Conservation (phyloP, 64 coral and sea anemone genomes). For the Pocillopora verrucosa region DNA sequence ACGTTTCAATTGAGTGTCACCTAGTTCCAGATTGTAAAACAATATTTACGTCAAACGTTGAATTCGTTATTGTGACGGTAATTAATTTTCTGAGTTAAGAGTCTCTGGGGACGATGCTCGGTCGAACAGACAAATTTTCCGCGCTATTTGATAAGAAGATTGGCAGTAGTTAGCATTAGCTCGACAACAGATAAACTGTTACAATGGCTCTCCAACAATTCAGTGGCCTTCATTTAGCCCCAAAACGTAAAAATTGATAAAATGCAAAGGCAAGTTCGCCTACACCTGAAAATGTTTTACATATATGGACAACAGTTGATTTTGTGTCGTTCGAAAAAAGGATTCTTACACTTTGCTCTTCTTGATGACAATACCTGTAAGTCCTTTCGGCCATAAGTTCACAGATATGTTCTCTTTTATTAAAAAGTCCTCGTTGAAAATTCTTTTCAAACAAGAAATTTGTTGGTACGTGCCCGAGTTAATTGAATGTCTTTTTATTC, state of each 20-base stretch:
- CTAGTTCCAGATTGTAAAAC: not conserved
- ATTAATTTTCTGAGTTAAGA: not conserved
- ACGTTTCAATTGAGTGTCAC: not conserved
- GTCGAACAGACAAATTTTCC: not conserved
- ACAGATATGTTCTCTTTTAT: not conserved
- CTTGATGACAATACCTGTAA: not conserved
- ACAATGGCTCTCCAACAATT: not conserved
- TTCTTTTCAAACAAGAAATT: not conserved
- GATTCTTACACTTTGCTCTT: not conserved
- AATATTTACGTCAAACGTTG: slow-evolving; percentile 5
- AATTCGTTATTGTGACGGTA: not conserved
- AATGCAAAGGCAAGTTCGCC: too few relatives aligned
- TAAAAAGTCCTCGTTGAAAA: not conserved
- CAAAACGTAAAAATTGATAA: too few relatives aligned
- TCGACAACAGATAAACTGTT: not conserved
- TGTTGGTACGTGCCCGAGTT: not conserved
- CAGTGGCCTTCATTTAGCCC: not conserved
- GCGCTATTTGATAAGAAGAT: not conserved
- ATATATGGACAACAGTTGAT: not conserved
- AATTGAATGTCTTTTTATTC: not conserved
- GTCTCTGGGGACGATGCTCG: not conserved
- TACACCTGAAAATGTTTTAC: too few relatives aligned
- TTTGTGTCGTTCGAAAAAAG: not conserved
- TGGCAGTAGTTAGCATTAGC: not conserved
- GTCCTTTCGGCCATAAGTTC: not conserved